Conservation (phyloP, 2,113 vertebrate genomes). For the Candoia aspera region DNA sequence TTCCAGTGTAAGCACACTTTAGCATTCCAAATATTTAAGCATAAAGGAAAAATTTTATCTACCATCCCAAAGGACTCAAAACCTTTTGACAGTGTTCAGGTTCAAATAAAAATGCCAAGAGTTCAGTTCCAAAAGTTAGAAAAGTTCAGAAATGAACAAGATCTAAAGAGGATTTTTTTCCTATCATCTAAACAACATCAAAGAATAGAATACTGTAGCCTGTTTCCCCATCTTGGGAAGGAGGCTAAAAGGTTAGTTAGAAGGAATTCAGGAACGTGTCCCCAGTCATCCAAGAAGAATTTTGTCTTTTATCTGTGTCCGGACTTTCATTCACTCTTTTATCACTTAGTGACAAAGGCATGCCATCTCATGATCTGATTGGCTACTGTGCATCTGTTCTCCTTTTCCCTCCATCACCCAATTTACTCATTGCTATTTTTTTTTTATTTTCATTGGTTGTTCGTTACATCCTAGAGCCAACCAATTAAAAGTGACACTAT, state of each 20-base stretch:
- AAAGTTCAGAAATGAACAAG: neutral
- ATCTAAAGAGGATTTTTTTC: neutral
- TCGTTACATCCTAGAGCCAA: neutral
- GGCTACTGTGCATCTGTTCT: neutral
- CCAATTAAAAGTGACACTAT: neutral
- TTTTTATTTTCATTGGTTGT: neutral
- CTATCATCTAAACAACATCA: neutral
- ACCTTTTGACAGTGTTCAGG: neutral
- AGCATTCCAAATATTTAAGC: neutral
- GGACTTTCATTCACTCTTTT: neutral
- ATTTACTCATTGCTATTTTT: too few relatives aligned
- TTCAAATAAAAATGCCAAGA: neutral
- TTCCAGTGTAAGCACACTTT: neutral
- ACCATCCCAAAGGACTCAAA: neutral
- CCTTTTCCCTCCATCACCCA: neutral
- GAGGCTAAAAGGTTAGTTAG: neutral
- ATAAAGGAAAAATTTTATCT: too few relatives aligned
- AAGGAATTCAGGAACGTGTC: neutral
- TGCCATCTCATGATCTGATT: neutral
- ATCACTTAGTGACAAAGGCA: neutral
- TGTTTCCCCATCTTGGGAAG: neutral
- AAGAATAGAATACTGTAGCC: neutral
- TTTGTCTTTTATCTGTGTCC: neutral
- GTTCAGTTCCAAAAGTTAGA: neutral
- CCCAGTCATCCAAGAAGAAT: neutral